phyloP scores from a whole-genome alignment of 2,113 vertebrate species.

The Cololabis saira region DNA sequence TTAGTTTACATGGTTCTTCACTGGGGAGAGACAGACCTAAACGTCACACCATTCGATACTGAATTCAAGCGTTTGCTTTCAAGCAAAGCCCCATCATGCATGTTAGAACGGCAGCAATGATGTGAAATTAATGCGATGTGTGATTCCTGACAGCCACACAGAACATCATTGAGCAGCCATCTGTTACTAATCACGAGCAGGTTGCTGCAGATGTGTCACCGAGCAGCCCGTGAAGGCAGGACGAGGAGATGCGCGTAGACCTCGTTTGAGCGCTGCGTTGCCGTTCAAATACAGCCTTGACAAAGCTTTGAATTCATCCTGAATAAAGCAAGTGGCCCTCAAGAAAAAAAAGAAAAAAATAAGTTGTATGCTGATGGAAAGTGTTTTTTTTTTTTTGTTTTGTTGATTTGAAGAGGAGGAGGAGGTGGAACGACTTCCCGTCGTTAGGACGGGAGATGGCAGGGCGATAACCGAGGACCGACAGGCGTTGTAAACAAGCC shows the following conservation, averaged over 20 bases:
- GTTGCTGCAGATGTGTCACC: slow-evolving; percentile 52
- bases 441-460: neutral
- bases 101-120: slow-evolving; percentile 18
- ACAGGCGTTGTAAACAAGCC: slow-evolving; percentile 2
- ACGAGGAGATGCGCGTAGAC: slow-evolving; percentile 17
- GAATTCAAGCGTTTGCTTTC: neutral
- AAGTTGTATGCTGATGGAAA: slow-evolving; percentile 31
- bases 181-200: slow-evolving; percentile 60
- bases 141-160: slow-evolving; percentile 54
- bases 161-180: slow-evolving; percentile 64
- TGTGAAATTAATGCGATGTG: slow-evolving; percentile 31
- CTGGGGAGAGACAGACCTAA: slow-evolving; percentile 13
- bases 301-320: slow-evolving; percentile 32
- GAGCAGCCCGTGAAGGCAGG: slow-evolving; percentile 12
- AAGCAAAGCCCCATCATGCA: slow-evolving; percentile 2
- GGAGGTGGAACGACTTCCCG: slow-evolving; percentile 1
- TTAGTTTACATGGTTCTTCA: slow-evolving; percentile 7
- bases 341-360: slow-evolving; percentile 4
- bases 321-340: slow-evolving; percentile 23
- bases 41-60: slow-evolving; percentile 2
- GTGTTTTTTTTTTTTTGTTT: slow-evolving; percentile 9
- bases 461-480: neutral
- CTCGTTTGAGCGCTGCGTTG: neutral
- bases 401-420: slow-evolving; percentile 33
- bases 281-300: slow-evolving; percentile 33